These are phyloP conservation scores for Lasioglossum vierecki DNA, from an alignment of 2,888 invertebrate genomes.

Conservation along the genomic window DNA sequence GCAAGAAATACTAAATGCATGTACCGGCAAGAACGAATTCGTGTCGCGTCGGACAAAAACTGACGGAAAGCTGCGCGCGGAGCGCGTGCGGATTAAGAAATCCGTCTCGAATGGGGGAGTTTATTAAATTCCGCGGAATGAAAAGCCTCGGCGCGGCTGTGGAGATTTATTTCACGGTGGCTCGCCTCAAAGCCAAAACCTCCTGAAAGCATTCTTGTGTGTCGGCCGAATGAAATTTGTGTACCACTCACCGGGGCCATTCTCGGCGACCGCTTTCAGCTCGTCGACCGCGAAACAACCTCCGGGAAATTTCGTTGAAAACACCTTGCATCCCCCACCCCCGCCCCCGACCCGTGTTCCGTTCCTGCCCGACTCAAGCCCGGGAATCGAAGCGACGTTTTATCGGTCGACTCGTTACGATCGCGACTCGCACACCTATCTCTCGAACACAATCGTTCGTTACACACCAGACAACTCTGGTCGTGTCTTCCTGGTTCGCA, in stretches of 20 bases:
- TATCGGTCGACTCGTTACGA: slow-evolving; percentile 37
- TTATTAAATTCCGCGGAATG: slow-evolving; percentile 30
- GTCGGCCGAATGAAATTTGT: slow-evolving; percentile 19
- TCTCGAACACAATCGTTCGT: slow-evolving; percentile 46
- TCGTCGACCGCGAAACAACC: slow-evolving; percentile 24
- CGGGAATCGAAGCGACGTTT: slow-evolving; percentile 31
- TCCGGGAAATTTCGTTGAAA: slow-evolving; percentile 15
- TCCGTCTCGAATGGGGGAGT: background rate
- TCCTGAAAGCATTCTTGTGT: slow-evolving; percentile 10
- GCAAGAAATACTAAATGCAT: background rate
- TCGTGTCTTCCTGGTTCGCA: slow-evolving; percentile 13
- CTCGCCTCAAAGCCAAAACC: background rate
- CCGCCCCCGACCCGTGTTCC: background rate
- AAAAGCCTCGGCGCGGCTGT: background rate
- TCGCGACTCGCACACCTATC: background rate
- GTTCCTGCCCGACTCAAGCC: background rate
- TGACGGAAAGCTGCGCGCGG: background rate
- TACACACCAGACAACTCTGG: slow-evolving; percentile 6
- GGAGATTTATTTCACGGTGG: background rate
- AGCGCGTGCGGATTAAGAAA: slow-evolving; percentile 12
- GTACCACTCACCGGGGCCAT: background rate
- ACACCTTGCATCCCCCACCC: slow-evolving; percentile 1
- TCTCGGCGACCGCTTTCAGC: slow-evolving; percentile 5
- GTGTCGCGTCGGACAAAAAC: background rate
- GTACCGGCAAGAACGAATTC: background rate